These are phyloP conservation scores for Aporophyla nigra DNA, from an alignment of 2,888 invertebrate genomes.

Conservation along the genomic window DNA sequence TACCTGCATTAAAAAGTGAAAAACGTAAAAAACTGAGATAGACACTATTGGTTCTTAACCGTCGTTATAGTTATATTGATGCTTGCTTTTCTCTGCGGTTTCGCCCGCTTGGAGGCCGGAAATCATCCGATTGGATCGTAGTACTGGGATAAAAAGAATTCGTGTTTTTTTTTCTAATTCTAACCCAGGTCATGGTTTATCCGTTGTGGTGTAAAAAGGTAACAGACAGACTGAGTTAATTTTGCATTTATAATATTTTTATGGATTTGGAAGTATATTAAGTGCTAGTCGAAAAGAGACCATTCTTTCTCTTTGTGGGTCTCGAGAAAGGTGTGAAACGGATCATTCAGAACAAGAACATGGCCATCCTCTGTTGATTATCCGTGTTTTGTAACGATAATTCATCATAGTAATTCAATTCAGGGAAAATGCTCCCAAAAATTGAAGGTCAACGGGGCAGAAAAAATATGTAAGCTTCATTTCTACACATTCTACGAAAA, in stretches of 20 bases:
- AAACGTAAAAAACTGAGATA: too few relatives aligned
- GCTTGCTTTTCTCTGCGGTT: not conserved
- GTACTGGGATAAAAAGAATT: not conserved
- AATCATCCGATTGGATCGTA: not conserved
- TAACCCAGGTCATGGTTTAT: not conserved
- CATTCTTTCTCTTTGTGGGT: not conserved
- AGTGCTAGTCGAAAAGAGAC: not conserved
- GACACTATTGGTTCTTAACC: too few relatives aligned
- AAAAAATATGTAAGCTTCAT: not conserved
- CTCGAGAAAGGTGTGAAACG: not conserved
- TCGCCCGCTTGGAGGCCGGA: not conserved
- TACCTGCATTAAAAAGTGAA: too few relatives aligned
- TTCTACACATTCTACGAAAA: slow-evolving; percentile 27
- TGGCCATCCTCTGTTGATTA: not conserved
- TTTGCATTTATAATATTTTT: not conserved
- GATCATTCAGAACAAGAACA: not conserved
- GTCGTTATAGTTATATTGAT: not conserved
- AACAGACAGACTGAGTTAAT: not conserved
- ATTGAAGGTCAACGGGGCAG: not conserved
- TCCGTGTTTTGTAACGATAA: not conserved
- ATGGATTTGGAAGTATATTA: not conserved
- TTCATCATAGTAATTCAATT: not conserved
- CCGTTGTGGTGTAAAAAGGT: not conserved
- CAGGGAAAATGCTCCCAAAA: not conserved
- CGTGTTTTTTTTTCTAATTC: not conserved